A percentile compares a stretch with the other conserved stretches of the same genome.
Evolutionary conservation across 2,888 invertebrate genomes (phyloP).

Genomic region (Heliconius sara): DNA sequence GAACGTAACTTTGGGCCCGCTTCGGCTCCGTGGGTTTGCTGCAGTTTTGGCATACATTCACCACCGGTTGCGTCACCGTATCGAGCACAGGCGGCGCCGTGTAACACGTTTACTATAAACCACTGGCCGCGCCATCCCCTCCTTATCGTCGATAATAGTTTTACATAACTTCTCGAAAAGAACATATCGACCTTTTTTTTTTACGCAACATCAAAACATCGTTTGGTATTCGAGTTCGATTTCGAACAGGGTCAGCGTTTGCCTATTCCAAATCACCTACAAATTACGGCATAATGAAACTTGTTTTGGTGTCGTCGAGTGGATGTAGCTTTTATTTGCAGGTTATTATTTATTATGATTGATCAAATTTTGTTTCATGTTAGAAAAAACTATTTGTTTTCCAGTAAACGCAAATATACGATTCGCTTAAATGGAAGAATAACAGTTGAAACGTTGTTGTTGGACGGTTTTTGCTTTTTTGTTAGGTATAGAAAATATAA

Average conservation of each 20-base stretch:
- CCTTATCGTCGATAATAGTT: constrained; percentile 58
- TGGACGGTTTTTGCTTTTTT: not conserved
- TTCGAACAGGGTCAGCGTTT: constrained; percentile 66
- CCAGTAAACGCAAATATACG: not conserved
- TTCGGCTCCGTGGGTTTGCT: constrained; percentile 66
- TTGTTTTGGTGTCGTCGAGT: not conserved
- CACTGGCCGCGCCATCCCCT: constrained; percentile 62
- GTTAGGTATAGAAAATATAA: not conserved
- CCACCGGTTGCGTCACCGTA: constrained; percentile 72
- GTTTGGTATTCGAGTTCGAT: constrained; percentile 69
- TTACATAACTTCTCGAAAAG: constrained; percentile 80
- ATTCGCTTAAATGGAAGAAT: not conserved
- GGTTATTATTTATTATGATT: not conserved
- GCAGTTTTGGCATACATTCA: constrained; percentile 83
- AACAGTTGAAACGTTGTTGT: not conserved
- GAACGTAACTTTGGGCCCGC: constrained; percentile 52
- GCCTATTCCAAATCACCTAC: constrained; percentile 51
- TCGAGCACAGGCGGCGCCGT: constrained; percentile 67
- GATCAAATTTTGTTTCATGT: not conserved
- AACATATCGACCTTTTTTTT: constrained; percentile 66
- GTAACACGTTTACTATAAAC: constrained; percentile 80
- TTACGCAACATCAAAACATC: constrained; percentile 76
- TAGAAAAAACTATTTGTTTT: not conserved
- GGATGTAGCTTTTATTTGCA: not conserved
- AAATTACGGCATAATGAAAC: constrained; percentile 27